These are phyloP conservation scores for Poecilia gillii DNA, from an alignment of 2,797 vertebrate species.

Conservation along the genomic window DNA sequence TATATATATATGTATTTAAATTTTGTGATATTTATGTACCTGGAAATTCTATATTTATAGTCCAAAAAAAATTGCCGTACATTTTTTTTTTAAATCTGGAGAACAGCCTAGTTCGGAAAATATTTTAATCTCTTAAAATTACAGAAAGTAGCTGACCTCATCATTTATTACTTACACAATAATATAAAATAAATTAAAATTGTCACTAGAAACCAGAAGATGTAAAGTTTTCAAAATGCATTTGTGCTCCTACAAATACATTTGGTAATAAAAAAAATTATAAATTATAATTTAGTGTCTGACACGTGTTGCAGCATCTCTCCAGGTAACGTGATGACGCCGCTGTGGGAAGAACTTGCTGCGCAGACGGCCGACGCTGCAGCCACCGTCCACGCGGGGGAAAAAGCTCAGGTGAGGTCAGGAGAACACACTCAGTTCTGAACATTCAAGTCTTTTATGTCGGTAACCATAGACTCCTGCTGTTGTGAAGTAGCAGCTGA, in stretches of 20 bases:
- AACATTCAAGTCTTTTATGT: not conserved
- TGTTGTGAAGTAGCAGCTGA: not conserved
- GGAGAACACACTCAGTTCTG: not conserved
- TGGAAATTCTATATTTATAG: not conserved
- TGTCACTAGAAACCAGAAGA: not conserved
- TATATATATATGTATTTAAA: not conserved
- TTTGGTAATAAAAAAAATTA: not conserved
- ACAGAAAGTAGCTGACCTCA: not conserved
- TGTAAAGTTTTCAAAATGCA: not conserved
- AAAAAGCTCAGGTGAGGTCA: constrained; percentile 77
- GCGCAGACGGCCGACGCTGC: constrained; percentile 62
- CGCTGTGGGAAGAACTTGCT: constrained; percentile 83
- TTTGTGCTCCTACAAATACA: not conserved
- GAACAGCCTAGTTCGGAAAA: not conserved
- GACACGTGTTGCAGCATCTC: constrained; percentile 78
- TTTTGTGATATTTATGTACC: not conserved
- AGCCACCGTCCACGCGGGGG: constrained; percentile 72
- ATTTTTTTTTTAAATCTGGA: not conserved
- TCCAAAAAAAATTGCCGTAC: not conserved
- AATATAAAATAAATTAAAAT: not conserved
- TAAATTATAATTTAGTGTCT: not conserved
- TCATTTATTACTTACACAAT: not conserved
- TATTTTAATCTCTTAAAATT: not conserved
- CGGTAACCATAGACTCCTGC: not conserved
- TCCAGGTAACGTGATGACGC: constrained; percentile 86